Evolutionary conservation across 2,797 vertebrate species (phyloP).

Genomic region (Acanthornis magna): DNA sequence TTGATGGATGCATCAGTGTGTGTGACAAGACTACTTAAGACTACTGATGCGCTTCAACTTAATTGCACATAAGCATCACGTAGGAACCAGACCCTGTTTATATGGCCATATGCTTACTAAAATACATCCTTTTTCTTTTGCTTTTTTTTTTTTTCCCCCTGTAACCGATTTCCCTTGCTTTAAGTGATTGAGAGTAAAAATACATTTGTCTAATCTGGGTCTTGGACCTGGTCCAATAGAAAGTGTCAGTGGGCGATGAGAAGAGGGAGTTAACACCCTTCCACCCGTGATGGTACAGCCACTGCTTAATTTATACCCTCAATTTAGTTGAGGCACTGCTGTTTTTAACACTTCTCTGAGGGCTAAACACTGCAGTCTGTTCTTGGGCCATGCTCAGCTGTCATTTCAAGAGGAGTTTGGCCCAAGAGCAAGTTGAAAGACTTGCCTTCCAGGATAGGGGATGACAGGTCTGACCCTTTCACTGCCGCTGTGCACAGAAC

Average conservation of each 20-base stretch:
- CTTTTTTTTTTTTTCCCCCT: neutral
- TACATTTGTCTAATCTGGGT: neutral
- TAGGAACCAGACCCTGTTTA: neutral
- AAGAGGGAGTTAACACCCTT: neutral
- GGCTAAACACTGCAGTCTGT: neutral
- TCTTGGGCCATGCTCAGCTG: neutral
- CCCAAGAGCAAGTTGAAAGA: neutral
- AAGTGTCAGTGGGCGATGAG: neutral
- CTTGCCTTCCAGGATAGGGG: neutral
- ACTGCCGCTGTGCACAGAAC: neutral
- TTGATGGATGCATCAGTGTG: neutral
- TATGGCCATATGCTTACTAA: neutral
- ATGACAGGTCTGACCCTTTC: neutral
- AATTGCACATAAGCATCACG: neutral
- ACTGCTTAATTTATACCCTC: neutral
- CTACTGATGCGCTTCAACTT: neutral
- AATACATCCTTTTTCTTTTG: neutral
- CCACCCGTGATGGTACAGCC: neutral
- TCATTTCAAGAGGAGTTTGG: neutral
- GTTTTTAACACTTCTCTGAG: neutral
- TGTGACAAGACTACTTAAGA: neutral
- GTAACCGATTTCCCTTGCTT: neutral
- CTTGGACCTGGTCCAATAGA: neutral
- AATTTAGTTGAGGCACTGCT: conserved; percentile 23
- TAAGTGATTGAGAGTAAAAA: neutral